Conservation (phyloP, 2,888 invertebrate genomes). For the Pteria penguin region DNA sequence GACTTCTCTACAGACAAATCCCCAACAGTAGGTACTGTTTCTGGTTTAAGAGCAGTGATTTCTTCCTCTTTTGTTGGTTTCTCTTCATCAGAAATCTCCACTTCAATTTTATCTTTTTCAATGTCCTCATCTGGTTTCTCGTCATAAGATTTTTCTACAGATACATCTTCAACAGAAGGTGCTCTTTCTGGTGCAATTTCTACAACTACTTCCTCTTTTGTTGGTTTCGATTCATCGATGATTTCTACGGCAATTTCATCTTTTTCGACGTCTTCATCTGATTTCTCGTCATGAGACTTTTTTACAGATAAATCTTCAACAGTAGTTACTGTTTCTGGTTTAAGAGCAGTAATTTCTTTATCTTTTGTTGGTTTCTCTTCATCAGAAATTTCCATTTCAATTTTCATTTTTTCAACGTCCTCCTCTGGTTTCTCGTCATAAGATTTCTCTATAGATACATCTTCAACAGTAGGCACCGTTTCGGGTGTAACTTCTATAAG, state of each 20-base stretch:
- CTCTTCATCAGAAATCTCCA: slow-evolving; percentile 18
- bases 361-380: slow-evolving; percentile 46
- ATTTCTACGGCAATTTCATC: slow-evolving; percentile 17
- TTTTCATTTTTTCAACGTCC: slow-evolving; percentile 3
- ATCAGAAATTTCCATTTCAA: slow-evolving; percentile 23
- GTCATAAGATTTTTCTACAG: slow-evolving; percentile 6
- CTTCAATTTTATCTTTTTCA: slow-evolving; percentile 6
- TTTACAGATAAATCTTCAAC: slow-evolving; percentile 38
- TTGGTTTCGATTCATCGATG: slow-evolving; percentile 5
- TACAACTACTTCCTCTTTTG: neutral
- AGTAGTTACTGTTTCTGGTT: slow-evolving; percentile 36
- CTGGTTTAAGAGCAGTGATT: slow-evolving; percentile 9
- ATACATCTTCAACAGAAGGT: slow-evolving; percentile 13
- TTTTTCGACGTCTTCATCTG: slow-evolving; percentile 17
- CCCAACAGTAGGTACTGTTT: slow-evolving; percentile 2
- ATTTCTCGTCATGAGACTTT: neutral
- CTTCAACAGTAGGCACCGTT: slow-evolving; percentile 1
- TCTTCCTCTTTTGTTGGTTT: slow-evolving; percentile 21
- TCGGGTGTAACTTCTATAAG: neutral
- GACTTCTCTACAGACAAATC: slow-evolving; percentile 21
- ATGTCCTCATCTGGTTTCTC: neutral
- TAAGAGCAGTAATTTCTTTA: slow-evolving; percentile 31
- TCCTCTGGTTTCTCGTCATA: neutral
- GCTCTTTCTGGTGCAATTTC: neutral
- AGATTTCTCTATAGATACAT: no score